Evolutionary conservation across 1,140 invertebrate genomes (phyloP).

Genomic region (Cataglyphis hispanica): DNA sequence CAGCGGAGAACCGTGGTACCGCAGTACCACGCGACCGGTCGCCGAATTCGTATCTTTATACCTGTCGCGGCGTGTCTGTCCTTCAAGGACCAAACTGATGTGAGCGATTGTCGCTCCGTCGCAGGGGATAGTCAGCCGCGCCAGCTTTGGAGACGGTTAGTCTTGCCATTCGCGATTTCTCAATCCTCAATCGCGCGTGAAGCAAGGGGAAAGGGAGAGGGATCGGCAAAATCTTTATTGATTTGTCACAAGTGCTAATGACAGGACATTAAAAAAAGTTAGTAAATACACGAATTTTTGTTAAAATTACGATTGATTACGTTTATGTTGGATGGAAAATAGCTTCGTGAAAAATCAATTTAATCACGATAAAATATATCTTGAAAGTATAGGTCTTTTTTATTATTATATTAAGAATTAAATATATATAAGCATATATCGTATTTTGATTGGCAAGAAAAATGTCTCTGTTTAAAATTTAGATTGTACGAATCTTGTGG

Average conservation of each 20-base stretch:
- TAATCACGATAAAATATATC: too few relatives aligned
- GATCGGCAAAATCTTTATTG: too few relatives aligned
- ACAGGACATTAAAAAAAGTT: too few relatives aligned
- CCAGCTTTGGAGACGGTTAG: conserved; percentile 65
- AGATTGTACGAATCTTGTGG: background rate
- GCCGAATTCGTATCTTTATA: conserved; percentile 83
- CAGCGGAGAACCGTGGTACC: conserved; percentile 55
- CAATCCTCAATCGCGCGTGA: background rate
- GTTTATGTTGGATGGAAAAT: too few relatives aligned
- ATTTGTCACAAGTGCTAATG: too few relatives aligned
- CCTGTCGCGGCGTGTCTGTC: conserved; percentile 28
- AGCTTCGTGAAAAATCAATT: too few relatives aligned
- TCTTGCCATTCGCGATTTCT: conserved; percentile 32
- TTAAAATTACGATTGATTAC: too few relatives aligned
- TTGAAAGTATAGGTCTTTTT: too few relatives aligned
- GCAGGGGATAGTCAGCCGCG: background rate
- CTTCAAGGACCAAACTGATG: conserved; percentile 56
- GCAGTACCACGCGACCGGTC: conserved; percentile 85
- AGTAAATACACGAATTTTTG: too few relatives aligned
- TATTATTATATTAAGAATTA: too few relatives aligned
- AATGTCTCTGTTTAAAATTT: background rate
- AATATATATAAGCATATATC: too few relatives aligned
- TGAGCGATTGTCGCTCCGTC: conserved; percentile 54
- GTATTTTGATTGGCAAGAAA: background rate
- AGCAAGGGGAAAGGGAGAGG: too few relatives aligned